These are phyloP conservation scores for Lophochroa leadbeateri DNA, from an alignment of 2,113 vertebrate genomes.

Conservation along the genomic window DNA sequence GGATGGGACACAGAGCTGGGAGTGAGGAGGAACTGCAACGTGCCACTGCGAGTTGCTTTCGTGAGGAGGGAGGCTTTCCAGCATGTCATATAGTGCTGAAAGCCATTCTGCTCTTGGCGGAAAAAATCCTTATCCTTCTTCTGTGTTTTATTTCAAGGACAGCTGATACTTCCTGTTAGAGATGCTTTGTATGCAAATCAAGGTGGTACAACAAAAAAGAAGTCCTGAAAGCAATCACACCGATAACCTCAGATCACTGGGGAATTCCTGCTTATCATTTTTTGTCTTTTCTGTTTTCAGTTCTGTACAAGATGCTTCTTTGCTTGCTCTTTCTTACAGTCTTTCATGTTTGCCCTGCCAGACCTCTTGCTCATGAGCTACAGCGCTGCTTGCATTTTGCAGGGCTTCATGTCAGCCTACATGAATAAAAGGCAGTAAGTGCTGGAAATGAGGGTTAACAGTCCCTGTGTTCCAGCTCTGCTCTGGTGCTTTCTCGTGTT, in stretches of 20 bases:
- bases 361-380: not conserved
- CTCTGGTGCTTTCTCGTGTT: not conserved
- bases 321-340: not conserved
- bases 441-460: not conserved
- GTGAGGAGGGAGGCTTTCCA: not conserved
- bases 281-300: not conserved
- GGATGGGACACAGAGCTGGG: not conserved
- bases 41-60: not conserved
- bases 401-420: not conserved
- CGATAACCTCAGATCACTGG: not conserved
- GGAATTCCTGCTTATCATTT: conserved; percentile 37
- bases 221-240: conserved; percentile 10
- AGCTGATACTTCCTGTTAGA: conserved; percentile 17
- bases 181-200: conserved; percentile 40
- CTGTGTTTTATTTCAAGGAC: not conserved
- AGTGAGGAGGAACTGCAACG: not conserved
- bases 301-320: not conserved
- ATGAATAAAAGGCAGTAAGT: not conserved
- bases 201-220: not conserved
- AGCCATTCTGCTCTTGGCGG: not conserved
- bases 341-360: not conserved
- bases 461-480: not conserved
- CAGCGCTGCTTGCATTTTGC: not conserved
- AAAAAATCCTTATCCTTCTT: conserved; percentile 5
- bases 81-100: accelerated